phyloP scores from a whole-genome alignment of 2,797 vertebrate species.

The Cheirogaleus major region DNA sequence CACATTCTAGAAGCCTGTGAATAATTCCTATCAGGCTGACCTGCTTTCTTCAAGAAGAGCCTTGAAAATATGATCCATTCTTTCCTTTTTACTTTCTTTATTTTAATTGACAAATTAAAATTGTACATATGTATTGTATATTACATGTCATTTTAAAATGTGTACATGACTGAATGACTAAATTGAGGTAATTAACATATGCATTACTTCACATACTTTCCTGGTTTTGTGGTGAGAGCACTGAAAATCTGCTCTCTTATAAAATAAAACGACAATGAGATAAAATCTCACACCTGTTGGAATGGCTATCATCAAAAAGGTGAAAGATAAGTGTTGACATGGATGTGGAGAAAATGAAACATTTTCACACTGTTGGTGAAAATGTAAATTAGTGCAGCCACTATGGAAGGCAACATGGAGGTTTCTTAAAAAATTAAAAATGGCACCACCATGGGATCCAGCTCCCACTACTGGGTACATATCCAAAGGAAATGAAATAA shows the following conservation, averaged over 20 bases:
- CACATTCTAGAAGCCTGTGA: neutral
- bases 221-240: neutral
- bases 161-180: neutral
- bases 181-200: neutral
- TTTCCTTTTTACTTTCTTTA: neutral
- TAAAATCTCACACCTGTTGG: neutral
- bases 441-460: neutral
- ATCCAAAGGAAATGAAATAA: neutral
- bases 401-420: neutral
- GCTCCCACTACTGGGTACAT: neutral
- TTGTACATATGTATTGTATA: neutral
- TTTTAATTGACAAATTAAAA: neutral
- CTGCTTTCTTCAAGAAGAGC: neutral
- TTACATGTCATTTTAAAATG: neutral
- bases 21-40: neutral
- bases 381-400: neutral
- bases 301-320: neutral
- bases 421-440: neutral
- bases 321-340: neutral
- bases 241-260: neutral
- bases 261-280: neutral
- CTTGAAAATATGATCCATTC: neutral
- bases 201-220: neutral
- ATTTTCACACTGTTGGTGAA: neutral
- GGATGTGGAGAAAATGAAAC: neutral